Conservation (phyloP, 2,113 vertebrate species). For the Oenanthe melanoleuca region DNA sequence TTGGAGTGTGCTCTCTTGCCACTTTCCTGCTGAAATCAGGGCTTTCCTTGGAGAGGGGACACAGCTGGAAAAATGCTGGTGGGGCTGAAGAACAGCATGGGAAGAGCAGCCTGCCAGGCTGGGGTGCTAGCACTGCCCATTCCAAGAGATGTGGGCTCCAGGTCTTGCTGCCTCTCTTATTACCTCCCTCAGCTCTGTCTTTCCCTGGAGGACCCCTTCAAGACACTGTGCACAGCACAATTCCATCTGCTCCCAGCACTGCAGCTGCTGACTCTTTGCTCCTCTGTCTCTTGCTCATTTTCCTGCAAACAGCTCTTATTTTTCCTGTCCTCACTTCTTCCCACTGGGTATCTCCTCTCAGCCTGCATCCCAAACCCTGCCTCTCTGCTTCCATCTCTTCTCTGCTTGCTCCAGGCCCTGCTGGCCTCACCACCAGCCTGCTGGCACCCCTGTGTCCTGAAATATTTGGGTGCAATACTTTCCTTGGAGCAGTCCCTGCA, state of each 20-base stretch:
- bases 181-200: neutral
- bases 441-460: neutral
- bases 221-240: neutral
- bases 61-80: neutral
- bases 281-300: neutral
- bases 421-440: neutral
- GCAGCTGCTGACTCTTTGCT: neutral
- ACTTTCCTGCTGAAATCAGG: neutral
- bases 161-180: neutral
- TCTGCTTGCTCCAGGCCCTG: neutral
- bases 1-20: neutral
- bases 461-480: neutral
- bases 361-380: neutral
- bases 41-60: neutral
- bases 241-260: neutral
- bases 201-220: neutral
- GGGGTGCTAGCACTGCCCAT: fast-evolving
- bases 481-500: fast-evolving
- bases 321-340: neutral
- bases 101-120: neutral
- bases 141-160: fast-evolving
- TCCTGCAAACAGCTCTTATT: neutral
- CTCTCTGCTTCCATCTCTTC: neutral
- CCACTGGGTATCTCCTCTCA: neutral
- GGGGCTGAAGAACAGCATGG: neutral